Evolutionary conservation across 2,797 vertebrate genomes (phyloP), one percentile per base, ranked within the genome.

Genomic region (Pteropus rufus): DNA sequence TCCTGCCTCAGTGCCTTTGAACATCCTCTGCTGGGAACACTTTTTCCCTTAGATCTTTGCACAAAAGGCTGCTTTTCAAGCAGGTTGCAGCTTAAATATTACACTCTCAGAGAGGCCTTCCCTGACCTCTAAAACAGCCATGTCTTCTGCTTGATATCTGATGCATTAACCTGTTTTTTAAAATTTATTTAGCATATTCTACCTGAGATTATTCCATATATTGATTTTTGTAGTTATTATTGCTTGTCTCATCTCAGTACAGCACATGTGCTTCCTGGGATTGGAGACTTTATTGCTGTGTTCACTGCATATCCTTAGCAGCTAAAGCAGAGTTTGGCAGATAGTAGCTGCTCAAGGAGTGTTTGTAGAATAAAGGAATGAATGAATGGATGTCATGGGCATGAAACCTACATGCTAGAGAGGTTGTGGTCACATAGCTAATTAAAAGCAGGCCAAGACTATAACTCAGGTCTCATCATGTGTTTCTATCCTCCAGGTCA

Each of bases 81-180:
- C n/a, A 67, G 84, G 12, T 69, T 95, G n/a, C 11, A 29, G 72
- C 41, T 95, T 76, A 97, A 91, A 77, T 81, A 49, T 44, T 46
- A 56, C 24, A 65, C 34, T 46, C 31, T 46, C 39, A 62, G 41
- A 84, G 60, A 72, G 8, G 24, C 36, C 73, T 89, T 89, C 34
- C 26, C 39, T 89, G 26, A 76, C 29, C 0, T 62, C 49, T 93
- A 70, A 93, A 90, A 73, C 29, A 87, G 31, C 46, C 24, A 34
- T 6, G 36, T 56, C 21, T 24, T 44, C 39, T 89, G 36, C 58
- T 83, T 92, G 75, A 64, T 54, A 72, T 60, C 39, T 44, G 54
- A 81, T 23, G 49, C 3, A 9, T 84, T 26, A 18, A 18, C 12
- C 7, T 56, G 62, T 56, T 54, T 87, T 91, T 76, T 58, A 58